Conservation (phyloP, 2,888 invertebrate species). For the Branchipolynoe longqiensis region DNA sequence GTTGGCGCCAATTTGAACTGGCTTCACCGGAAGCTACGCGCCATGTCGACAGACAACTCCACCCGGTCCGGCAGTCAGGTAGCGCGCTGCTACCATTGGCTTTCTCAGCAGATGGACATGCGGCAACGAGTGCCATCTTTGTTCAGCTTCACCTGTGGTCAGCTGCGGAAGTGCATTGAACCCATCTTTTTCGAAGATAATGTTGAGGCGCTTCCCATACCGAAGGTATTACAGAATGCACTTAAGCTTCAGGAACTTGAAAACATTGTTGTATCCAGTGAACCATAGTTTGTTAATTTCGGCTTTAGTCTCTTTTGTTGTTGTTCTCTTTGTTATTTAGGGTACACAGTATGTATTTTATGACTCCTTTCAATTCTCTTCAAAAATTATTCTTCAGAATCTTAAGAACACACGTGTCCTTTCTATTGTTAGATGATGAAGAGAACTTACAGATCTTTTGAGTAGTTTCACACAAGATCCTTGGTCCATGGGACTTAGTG, state of each 20-base stretch:
- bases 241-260: constrained; percentile 55
- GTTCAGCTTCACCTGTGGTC: background rate
- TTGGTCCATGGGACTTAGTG: no score
- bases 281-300: background rate
- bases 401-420: no score
- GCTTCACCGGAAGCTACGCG: background rate
- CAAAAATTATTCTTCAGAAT: no score
- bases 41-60: background rate
- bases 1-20: background rate
- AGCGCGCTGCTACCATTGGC: constrained; percentile 3
- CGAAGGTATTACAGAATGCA: constrained; percentile 24
- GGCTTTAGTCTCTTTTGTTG: background rate
- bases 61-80: background rate
- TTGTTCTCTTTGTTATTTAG: background rate
- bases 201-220: constrained; percentile 49
- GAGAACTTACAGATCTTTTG: no score
- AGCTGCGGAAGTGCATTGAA: background rate
- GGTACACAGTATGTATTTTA: no score
- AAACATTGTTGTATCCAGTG: background rate
- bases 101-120: background rate
- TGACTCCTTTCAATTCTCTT: no score
- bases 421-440: no score
- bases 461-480: no score
- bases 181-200: constrained; percentile 40
- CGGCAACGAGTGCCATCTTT: background rate